Evolutionary conservation across 2,113 vertebrate genomes (phyloP).

Genomic region (Sapayoa aenigma): DNA sequence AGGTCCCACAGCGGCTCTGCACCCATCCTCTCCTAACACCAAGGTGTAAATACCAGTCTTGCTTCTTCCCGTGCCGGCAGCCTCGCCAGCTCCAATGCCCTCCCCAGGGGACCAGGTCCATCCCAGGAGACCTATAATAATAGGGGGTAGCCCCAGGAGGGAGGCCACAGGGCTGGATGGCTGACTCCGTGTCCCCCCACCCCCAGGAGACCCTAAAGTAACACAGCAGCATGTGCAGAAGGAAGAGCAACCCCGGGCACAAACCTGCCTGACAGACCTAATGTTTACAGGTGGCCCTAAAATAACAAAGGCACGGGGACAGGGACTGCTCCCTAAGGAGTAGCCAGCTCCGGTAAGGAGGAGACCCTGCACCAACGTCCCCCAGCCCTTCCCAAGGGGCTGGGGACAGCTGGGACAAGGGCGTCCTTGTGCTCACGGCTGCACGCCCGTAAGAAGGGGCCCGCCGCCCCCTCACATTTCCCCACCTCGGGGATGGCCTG

Average conservation of each 20-base stretch:
- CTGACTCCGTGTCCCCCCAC: neutral
- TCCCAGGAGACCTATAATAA: neutral
- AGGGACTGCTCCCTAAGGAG: neutral
- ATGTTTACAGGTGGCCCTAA: neutral
- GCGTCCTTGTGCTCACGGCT: neutral
- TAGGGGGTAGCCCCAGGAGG: neutral
- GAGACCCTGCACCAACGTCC: neutral
- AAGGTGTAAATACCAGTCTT: neutral
- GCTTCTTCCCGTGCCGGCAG: neutral
- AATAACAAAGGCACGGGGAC: neutral
- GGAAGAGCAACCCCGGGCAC: neutral
- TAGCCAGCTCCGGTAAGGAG: neutral
- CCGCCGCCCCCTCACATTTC: fast-evolving
- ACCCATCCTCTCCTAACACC: neutral
- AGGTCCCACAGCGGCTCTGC: fast-evolving
- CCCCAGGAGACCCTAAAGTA: neutral
- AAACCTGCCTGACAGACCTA: neutral
- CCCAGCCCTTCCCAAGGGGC: neutral
- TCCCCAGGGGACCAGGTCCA: neutral
- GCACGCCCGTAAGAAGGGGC: neutral
- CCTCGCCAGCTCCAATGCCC: neutral
- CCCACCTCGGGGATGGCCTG: neutral
- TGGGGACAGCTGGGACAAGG: neutral
- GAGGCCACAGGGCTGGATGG: fast-evolving
- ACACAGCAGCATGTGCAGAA: fast-evolving